These are phyloP conservation scores for Parazoanthus swiftii DNA, from an alignment of 92 coral and sea anemone species.

Conservation along the genomic window DNA sequence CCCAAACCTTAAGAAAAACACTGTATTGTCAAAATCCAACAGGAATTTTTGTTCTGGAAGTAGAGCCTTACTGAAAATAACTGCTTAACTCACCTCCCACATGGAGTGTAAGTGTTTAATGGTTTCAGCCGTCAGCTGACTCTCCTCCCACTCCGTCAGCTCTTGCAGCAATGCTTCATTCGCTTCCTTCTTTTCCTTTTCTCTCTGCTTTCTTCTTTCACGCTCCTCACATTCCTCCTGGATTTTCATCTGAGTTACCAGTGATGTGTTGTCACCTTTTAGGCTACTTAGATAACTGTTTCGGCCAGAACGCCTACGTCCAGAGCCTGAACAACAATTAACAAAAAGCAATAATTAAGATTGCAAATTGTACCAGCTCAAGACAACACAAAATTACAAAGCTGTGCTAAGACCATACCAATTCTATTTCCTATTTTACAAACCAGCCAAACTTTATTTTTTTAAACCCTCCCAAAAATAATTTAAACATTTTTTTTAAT, in stretches of 20 bases:
- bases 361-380: no score
- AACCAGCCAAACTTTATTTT: no score
- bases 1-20: no score
- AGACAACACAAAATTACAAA: no score
- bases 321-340: slow-evolving; percentile 52
- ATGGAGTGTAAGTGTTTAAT: slow-evolving; percentile 77
- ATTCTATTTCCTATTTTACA: no score
- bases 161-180: slow-evolving; percentile 92
- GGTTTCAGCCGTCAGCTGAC: slow-evolving; percentile 59
- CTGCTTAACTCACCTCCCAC: slow-evolving; percentile 82
- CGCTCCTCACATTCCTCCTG: slow-evolving; percentile 85
- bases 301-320: slow-evolving; percentile 80
- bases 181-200: slow-evolving; percentile 94
- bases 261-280: slow-evolving; percentile 79
- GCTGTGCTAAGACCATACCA: no score
- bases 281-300: slow-evolving; percentile 67
- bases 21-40: no score
- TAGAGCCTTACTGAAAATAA: not conserved
- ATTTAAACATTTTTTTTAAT: no score
- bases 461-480: no score
- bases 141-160: slow-evolving; percentile 89
- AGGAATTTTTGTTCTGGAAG: no score
- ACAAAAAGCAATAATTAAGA: not conserved
- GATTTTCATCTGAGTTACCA: slow-evolving; percentile 82
- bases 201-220: slow-evolving; percentile 81